Evolutionary conservation across 2,113 vertebrate genomes (phyloP).

Genomic region (Rattus rattus): DNA sequence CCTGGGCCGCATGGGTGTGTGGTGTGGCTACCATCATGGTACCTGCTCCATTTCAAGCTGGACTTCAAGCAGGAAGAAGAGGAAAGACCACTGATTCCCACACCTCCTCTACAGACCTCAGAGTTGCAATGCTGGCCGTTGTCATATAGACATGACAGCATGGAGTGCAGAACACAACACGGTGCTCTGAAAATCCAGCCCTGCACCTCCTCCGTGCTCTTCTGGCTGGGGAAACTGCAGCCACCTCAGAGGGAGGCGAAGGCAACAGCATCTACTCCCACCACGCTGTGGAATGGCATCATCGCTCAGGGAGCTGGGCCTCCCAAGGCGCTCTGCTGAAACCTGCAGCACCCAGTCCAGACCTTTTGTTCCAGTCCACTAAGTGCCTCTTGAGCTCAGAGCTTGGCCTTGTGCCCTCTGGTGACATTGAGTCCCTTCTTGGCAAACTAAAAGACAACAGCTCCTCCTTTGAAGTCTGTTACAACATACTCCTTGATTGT

Average conservation of each 20-base stretch:
- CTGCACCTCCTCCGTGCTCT: neutral
- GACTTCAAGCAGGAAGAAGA: too few species aligned
- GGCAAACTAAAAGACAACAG: neutral
- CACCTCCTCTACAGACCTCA: neutral
- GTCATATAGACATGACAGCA: neutral
- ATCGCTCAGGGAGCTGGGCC: too few species aligned
- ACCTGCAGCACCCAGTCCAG: neutral
- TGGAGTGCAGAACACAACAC: accelerated
- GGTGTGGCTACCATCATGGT: too few species aligned
- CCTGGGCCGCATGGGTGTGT: too few species aligned
- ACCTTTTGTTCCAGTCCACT: neutral
- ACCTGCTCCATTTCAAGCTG: too few species aligned
- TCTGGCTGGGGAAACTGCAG: too few species aligned
- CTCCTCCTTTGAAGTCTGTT: neutral
- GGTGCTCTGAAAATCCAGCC: neutral
- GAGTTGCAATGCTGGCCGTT: neutral
- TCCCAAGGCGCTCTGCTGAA: neutral
- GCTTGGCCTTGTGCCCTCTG: neutral
- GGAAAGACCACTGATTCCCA: neutral
- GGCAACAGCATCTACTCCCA: accelerated
- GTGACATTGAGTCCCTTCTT: neutral
- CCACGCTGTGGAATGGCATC: accelerated
- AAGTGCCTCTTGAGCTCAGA: neutral
- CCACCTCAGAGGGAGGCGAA: neutral
- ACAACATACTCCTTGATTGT: neutral